Evolutionary conservation across 2,113 vertebrate genomes (phyloP), one percentile per base, ranked within the genome.

Genomic region (Formicarius rufipectus): DNA sequence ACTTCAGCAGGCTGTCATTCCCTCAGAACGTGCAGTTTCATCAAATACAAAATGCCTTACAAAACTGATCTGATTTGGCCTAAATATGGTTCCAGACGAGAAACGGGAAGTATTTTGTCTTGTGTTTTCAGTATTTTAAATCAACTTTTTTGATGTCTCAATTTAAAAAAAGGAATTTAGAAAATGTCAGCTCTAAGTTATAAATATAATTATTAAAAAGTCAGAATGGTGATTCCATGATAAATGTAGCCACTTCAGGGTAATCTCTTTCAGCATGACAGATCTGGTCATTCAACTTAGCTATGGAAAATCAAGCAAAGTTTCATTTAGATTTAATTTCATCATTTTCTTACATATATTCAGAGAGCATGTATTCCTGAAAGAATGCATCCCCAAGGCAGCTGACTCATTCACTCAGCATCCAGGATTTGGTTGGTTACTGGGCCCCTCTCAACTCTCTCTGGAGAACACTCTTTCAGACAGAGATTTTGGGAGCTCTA

Each of bases 1-100:
- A 60, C 22, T 77, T 56, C 67, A 72, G 79, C 40, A 92, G 22
- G 30, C 35, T 71, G 37, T 88, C 64, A 22, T 83, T 90, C 33
- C 31, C 55, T 80, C 56, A 92, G 64, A 91, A 88, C 64, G 40
- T 56, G 72, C 60, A 86, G 31, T 40, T 94, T 93, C 85, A 94
- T 71, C 72, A 83, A 90, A 83, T 35, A 59, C 0, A 2, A 90
- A 94, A 64, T 2, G 2, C 42, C 74, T 89, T 35, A 24, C 24
- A 78, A 81, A 93, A 81, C 12, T 64, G 69, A 39, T n/a, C n/a
- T 72, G 53, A 89, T 31, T 63, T 67, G 30, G 28, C 42, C 23
- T 74, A 90, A 95, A 50, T 40, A 60, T 77, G 5, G 17, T 21
- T 93, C 86, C 83, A 67, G 39, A 80, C 67, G 20, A 77, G 62